These are phyloP conservation scores for Ostrea edulis DNA, from an alignment of 1,140 invertebrate genomes.

Conservation along the genomic window DNA sequence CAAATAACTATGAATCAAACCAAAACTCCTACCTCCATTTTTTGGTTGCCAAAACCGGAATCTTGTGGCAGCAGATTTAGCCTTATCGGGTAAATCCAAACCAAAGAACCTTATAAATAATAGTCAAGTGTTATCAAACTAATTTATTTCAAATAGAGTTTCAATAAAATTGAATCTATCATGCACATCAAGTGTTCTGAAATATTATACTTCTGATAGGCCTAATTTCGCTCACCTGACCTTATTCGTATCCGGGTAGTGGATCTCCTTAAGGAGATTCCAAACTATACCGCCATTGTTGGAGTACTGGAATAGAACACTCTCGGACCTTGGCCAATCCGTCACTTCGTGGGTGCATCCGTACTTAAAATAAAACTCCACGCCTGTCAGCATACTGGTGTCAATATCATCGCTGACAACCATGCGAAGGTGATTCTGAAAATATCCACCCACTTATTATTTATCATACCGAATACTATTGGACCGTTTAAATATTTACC, in stretches of 20 bases:
- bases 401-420: conserved; percentile 79
- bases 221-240: neutral
- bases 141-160: neutral
- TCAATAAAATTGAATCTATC: neutral
- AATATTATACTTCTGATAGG: neutral
- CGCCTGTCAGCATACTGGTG: conserved; percentile 76
- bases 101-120: conserved; percentile 67
- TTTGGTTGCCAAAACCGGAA: conserved; percentile 80
- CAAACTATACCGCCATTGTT: conserved; percentile 80
- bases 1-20: neutral
- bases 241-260: conserved; percentile 73
- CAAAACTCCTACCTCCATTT: conserved; percentile 70
- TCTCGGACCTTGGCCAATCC: conserved; percentile 74
- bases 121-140: neutral
- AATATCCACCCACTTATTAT: neutral
- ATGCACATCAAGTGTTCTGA: neutral
- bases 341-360: conserved; percentile 72
- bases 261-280: conserved; percentile 78
- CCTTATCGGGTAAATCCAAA: conserved; percentile 66
- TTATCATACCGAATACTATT: neutral
- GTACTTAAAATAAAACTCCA: conserved; percentile 79
- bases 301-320: conserved; percentile 80
- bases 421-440: conserved; percentile 72
- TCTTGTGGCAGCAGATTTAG: conserved; percentile 78
- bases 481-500: neutral